Evolutionary conservation across 1,140 invertebrate species (phyloP), one percentile per base, ranked within the genome.

Genomic region (Holotrichia oblita): DNA sequence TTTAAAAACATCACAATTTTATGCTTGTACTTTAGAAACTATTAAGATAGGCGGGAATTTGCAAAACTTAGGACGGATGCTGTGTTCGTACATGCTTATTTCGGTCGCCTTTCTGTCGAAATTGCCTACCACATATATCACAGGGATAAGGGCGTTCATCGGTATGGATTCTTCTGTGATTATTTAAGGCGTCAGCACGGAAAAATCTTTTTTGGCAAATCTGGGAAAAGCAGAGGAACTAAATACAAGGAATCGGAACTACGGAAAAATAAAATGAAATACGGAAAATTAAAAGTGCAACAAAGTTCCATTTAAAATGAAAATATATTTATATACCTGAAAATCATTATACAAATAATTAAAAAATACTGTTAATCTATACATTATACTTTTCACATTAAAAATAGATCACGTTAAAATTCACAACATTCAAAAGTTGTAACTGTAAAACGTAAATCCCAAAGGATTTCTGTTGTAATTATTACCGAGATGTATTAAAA

Each of bases 81-180:
- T 91, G 89, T 0, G 90, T 90, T 14, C 89, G 83, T 12, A 89
- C 87, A 83, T 91, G 90, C 80, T 91, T 91, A 77, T 91, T 90
- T 76, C 90, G 86, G 81, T 91, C 90, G 0, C 90, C 90, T 14
- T 91, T 90, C 81, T 91, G 90, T 3, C 90, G 84, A 79, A 92
- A 91, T 73, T 91, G 90, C 83, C 92, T 91, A 4, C 91, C 91
- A 83, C 93, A 94, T 40, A 90, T 89, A 1, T 89, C 87, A 84
- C 93, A 94, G 48, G 89, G 89, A 83, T 91, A 93, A 2, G 93
- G 93, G 48, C 92, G 89, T 82, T 93, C 92, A 22, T 93, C 92
- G 0, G 92, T 93, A 82, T 94, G 93, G 48, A 92, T 93, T 42
- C 92, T 87, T 79, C 91, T 90, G 72, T 86, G 86, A 79, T 87